Base-by-base conservation (phyloP, 2,113 vertebrate species). In the Trichechus manatus region DNA sequence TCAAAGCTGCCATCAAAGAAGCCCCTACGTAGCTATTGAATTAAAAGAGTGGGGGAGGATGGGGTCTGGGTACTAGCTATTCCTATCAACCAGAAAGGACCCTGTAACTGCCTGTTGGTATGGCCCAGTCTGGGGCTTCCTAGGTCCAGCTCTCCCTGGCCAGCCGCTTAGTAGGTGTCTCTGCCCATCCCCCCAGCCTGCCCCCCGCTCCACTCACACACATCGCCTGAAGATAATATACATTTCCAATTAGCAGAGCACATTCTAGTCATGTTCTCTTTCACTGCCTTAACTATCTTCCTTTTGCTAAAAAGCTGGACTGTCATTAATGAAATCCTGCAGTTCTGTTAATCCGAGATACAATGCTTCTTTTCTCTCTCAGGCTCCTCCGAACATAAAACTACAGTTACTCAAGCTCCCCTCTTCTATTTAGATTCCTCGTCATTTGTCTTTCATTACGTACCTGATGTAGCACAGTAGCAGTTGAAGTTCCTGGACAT, bases 221-320 rank as follows among this genome's bases (percentile, higher is more conserved):
- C 93, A 92, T 61, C 2, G 93, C 96, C 80, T 96, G 96, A 96
- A 98, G 98, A 98, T 98, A 98, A 99, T 99, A 98, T 98, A 98
- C 98, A 98, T 98, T 98, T 99, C 98, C 99, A 98, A 99, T 99
- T 98, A 99, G 98, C 91, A 84, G 75, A 44, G 96, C 94, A 94
- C 98, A 99, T 98, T 99, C 98, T 98, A 93, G 98, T 98, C 98
- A 98, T 98, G 98, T 98, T 98, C 99, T 98, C 98, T 98, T 98
- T 98, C 98, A 97, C 98, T 97, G 95, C 98, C 97, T 97, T 98
- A 98, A 98, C 98, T 98, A 98, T 99, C 98, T 99, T 98, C 98
- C 98, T 98, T 98, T 99, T 98, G 98, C 98, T 98, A 91, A 98
- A 95, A 98, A 98, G 98, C 98, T 96, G 97, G 82, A 98, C 96